Evolutionary conservation across 2,113 vertebrate species (phyloP).

Genomic region (Pseudorectes ferrugineus): DNA sequence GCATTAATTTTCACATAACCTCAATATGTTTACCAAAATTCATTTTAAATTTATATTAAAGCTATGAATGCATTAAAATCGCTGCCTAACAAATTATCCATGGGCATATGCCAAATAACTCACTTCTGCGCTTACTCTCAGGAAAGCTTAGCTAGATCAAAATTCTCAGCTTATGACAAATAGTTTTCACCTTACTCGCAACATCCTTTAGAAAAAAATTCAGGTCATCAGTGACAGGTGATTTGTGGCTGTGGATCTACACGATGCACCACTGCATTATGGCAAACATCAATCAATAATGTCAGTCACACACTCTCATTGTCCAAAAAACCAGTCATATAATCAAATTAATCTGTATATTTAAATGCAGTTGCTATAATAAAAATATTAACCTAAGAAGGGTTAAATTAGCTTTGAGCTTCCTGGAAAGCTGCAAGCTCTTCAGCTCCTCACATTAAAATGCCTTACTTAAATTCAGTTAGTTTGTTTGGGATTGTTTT

Average conservation of each 20-base stretch:
- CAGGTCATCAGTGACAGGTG: background rate
- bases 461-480: background rate
- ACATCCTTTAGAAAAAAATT: background rate
- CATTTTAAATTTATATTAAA: constrained; percentile 34
- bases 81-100: constrained; percentile 47
- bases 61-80: constrained; percentile 16
- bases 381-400: background rate
- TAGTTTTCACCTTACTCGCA: background rate
- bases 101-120: background rate
- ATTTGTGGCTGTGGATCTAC: background rate
- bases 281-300: background rate
- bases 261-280: background rate
- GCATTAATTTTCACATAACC: constrained; percentile 32
- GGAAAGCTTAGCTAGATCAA: background rate
- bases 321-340: background rate
- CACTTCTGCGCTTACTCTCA: background rate
- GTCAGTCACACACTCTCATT: background rate
- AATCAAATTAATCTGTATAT: background rate
- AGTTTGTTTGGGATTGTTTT: background rate
- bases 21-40: constrained; percentile 46
- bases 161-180: constrained; percentile 14
- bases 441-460: background rate
- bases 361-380: background rate
- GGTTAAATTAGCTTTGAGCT: background rate
- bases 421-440: background rate